phyloP scores from a whole-genome alignment of 2,888 invertebrate species.

The Spatulosminthurus flaviceps region DNA sequence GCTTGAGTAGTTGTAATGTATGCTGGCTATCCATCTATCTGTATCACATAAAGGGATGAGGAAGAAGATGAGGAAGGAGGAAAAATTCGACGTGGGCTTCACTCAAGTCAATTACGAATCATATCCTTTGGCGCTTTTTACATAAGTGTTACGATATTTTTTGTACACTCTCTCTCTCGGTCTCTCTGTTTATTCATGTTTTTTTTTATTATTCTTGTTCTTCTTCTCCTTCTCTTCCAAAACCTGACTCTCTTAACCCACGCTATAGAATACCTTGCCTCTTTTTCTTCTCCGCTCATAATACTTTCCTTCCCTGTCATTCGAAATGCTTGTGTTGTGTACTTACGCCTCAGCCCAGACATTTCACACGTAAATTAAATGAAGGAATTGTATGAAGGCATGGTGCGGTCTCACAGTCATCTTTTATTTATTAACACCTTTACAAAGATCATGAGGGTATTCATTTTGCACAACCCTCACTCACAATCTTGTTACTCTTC shows the following conservation, averaged over 20 bases:
- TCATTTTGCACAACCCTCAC: background rate
- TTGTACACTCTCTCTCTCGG: no score
- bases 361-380: constrained; percentile 10
- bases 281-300: no score
- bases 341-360: background rate
- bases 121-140: constrained; percentile 7
- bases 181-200: no score
- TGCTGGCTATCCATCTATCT: no score
- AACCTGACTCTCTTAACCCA: background rate
- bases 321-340: no score
- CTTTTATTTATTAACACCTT: constrained; percentile 12
- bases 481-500: background rate
- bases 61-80: no score
- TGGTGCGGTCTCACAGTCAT: background rate
- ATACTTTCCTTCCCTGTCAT: no score
- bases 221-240: no score
- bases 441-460: background rate
- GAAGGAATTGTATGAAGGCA: background rate
- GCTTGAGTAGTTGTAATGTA: no score
- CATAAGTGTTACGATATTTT: background rate
- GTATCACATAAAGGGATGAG: no score
- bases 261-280: background rate
- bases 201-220: background rate
- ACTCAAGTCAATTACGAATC: constrained; percentile 9
- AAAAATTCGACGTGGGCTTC: constrained; percentile 18